Base-by-base conservation (phyloP, 1,140 invertebrate genomes). In the Pseudomyrmex pallidus region DNA sequence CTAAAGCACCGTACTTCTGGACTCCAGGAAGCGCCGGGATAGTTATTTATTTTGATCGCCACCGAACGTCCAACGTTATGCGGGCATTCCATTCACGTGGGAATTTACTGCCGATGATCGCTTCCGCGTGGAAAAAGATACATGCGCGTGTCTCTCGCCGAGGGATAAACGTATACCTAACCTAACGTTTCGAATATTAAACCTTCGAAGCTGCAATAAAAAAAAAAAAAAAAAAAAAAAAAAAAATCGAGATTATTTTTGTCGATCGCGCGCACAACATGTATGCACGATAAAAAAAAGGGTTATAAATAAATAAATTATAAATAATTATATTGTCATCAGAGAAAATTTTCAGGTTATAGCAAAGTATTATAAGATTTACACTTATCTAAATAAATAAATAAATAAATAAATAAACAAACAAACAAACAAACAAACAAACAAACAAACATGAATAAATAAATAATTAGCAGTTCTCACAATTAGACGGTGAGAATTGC, bases 81-180 rank as follows among this genome's bases (percentile, higher is more conserved):
- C 25, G 8, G 35, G 54, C 59, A 48, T 66, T 15, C 66, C 56
- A 84, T 82, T 83, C 77, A 70, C 56, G 54, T n/a, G 48, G 22
- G 61, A 74, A 87, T 87, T 87, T 87, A 87, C 68, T 63, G 86
- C 56, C 61, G 84, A 72, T 77, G 66, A 87, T 86, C 73, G 56
- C 56, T 87, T 86, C 64, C 80, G 76, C 44, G n/a, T 20, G 44
- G 64, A 20, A 59, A 44, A 35, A 85, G 25, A 85, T 82, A 64
- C 13, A 64, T 17, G 4, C 35, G 56, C 15, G n/a, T 35, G 35
- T 35, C 22, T 15, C 44, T 50, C n/a, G 3, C 13, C 48, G 12
- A 20, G 44, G 44, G 44, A 68, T 44, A 76, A 35, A 35, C 35
- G 35, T 35, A 54, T 35, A 54, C 48, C 67, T 44, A 50, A n/a